A percentile compares a stretch with the other conserved stretches of the same genome.
phyloP scores from a whole-genome alignment of 2,888 invertebrate genomes.

The Campoletis raptor region DNA sequence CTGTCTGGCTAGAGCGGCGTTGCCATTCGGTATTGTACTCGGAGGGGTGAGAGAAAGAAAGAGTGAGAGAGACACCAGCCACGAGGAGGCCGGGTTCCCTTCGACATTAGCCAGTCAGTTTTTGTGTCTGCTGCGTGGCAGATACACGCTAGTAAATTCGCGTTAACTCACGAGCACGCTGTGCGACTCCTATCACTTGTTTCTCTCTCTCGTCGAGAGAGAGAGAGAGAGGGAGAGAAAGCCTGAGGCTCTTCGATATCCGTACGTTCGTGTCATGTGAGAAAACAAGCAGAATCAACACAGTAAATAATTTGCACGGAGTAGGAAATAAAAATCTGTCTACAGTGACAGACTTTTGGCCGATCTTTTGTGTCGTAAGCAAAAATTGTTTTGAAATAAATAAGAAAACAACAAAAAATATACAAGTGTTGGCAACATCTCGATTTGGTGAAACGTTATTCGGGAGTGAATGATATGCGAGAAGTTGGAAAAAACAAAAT shows the following conservation, averaged over 20 bases:
- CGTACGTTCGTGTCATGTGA: constrained; percentile 31
- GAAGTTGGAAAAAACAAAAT: not conserved
- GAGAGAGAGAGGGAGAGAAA: constrained; percentile 6
- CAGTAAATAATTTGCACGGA: not conserved
- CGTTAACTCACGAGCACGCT: constrained; percentile 53
- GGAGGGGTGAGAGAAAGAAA: constrained; percentile 60
- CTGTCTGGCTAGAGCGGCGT: constrained; percentile 60
- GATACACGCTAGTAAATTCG: constrained; percentile 68
- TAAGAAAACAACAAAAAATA: not conserved
- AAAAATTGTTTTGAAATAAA: too few relatives aligned
- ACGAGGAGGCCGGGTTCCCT: constrained; percentile 71
- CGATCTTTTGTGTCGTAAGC: not conserved
- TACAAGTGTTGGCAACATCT: not conserved
- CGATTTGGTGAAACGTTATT: not conserved
- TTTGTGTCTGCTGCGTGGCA: constrained; percentile 77
- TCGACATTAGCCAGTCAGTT: constrained; percentile 78
- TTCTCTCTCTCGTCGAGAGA: constrained; percentile 14
- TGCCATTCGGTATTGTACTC: constrained; percentile 51
- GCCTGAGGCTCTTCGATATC: constrained; percentile 5
- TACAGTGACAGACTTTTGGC: not conserved
- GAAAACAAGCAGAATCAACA: not conserved
- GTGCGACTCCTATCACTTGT: not conserved
- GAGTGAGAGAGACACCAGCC: constrained; percentile 68
- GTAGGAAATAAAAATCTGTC: constrained; percentile 1
- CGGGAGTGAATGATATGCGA: not conserved